Conservation (phyloP, 53 echinoderm and acorn worm genomes). For the Temnopleurus reevesii region DNA sequence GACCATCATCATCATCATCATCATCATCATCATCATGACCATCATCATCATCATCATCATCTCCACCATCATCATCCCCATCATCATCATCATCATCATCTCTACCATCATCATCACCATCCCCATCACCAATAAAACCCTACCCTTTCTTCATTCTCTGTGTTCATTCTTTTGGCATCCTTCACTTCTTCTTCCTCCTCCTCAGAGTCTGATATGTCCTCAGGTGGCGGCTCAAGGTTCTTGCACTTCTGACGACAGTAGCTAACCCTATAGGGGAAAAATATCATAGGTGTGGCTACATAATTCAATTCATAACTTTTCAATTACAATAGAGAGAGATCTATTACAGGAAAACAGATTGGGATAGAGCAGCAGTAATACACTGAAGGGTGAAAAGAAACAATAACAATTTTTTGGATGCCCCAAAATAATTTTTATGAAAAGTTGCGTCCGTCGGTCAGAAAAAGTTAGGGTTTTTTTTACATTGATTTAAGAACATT, state of each 20-base stretch:
- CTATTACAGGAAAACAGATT: too few relatives aligned
- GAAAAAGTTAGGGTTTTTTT: too few relatives aligned
- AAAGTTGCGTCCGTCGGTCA: too few relatives aligned
- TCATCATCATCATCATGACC: background rate
- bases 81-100: background rate
- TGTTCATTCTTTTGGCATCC: constrained; percentile 64
- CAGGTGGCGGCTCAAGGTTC: constrained; percentile 24
- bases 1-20: background rate
- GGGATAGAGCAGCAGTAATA: too few relatives aligned
- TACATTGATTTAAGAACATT: too few relatives aligned
- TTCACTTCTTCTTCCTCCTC: constrained; percentile 62
- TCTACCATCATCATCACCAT: background rate
- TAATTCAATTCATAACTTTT: too few relatives aligned
- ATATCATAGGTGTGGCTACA: too few relatives aligned
- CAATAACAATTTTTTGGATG: too few relatives aligned
- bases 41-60: background rate
- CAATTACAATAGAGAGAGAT: too few relatives aligned
- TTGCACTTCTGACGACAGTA: constrained; percentile 76
- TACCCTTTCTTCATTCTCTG: constrained; percentile 75
- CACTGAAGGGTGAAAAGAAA: too few relatives aligned
- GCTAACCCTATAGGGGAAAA: constrained; percentile 63
- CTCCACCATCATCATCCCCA: constrained; percentile 1
- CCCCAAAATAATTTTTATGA: too few relatives aligned
- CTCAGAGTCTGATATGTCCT: constrained; percentile 59
- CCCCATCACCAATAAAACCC: background rate